A percentile compares a stretch with the other conserved stretches of the same genome.
phyloP scores from a whole-genome alignment of 2,888 invertebrate genomes.

The Parnassius mnemosyne region DNA sequence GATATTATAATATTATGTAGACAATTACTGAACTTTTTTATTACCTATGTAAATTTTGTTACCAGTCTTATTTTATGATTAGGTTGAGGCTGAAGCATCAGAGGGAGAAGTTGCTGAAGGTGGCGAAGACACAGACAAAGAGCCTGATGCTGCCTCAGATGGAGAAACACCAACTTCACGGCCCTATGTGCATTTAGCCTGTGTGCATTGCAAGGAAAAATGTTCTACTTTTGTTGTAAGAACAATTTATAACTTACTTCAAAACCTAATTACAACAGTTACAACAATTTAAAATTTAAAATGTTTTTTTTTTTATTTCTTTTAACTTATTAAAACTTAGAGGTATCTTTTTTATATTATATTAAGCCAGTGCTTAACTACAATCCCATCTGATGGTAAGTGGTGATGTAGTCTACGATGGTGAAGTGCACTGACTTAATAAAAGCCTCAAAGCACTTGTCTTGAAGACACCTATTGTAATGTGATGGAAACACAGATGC shows the following conservation, averaged over 20 bases:
- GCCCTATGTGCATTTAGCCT: slow-evolving; percentile 85
- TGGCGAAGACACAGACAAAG: slow-evolving; percentile 78
- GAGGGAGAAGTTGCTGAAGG: slow-evolving; percentile 71
- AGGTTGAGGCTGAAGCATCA: slow-evolving; percentile 62
- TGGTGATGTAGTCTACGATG: no score
- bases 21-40: neutral
- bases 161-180: slow-evolving; percentile 69
- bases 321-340: no score
- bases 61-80: slow-evolving; percentile 4
- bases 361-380: no score
- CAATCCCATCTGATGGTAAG: no score
- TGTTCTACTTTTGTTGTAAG: slow-evolving; percentile 86
- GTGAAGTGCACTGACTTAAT: no score
- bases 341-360: no score
- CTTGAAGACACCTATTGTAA: no score
- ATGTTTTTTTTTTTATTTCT: no score
- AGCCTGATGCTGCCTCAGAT: slow-evolving; percentile 75
- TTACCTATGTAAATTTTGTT: neutral
- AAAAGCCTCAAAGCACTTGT: no score
- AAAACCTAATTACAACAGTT: no score
- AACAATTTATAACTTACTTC: slow-evolving; percentile 18
- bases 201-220: slow-evolving; percentile 88
- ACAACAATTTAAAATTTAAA: no score
- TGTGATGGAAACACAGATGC: no score
- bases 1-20: neutral